Conservation (phyloP, 2,888 invertebrate species). For the Eristalis pertinax region DNA sequence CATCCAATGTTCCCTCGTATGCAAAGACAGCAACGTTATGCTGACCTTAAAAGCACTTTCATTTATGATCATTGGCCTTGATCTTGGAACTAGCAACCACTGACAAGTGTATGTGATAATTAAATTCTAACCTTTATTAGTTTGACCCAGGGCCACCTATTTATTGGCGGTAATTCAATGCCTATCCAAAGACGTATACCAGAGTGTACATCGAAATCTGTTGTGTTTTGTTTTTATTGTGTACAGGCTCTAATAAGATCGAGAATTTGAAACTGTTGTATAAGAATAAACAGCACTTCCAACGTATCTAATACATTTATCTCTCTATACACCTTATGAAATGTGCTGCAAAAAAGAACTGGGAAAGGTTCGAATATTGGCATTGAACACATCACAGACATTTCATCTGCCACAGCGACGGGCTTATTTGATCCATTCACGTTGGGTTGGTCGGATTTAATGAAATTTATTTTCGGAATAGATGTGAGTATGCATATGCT, state of each 20-base stretch:
- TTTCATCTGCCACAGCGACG: constrained; percentile 94
- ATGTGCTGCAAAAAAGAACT: constrained; percentile 71
- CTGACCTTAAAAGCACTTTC: no score
- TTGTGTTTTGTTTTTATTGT: not conserved
- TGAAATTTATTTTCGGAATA: constrained; percentile 88
- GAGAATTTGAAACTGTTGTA: no score
- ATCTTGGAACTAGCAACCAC: not conserved
- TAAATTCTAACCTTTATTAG: not conserved
- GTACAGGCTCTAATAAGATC: not conserved
- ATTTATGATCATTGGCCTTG: not conserved
- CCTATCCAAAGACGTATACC: not conserved
- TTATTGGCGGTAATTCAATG: not conserved
- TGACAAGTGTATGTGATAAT: not conserved
- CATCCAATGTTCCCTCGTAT: no score
- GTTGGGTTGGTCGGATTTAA: constrained; percentile 88
- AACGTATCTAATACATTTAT: no score
- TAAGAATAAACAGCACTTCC: no score
- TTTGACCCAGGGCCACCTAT: not conserved
- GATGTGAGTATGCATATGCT: constrained; percentile 74
- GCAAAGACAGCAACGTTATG: no score
- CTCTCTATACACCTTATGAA: not conserved
- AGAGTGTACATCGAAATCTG: not conserved
- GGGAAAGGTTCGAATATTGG: constrained; percentile 75
- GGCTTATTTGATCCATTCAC: constrained; percentile 97
- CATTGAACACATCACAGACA: constrained; percentile 89